phyloP scores from a whole-genome alignment of 2,797 vertebrate species.

The Pteropus rufus region DNA sequence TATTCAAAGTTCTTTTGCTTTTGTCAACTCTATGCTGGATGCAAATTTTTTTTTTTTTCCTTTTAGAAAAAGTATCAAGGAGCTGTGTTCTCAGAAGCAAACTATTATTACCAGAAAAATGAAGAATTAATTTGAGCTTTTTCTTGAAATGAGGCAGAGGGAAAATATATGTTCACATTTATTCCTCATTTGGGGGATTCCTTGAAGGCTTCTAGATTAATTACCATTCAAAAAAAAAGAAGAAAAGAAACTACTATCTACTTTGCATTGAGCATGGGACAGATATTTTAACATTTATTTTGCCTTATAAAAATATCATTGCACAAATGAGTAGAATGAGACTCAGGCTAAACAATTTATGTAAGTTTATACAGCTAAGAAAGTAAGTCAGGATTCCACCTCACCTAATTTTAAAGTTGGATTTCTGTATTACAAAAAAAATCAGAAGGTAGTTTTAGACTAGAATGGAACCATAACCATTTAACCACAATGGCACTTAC shows the following conservation, averaged over 20 bases:
- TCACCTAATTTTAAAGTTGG: not conserved
- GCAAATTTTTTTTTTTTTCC: not conserved
- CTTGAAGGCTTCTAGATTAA: not conserved
- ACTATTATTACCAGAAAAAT: not conserved
- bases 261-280: not conserved
- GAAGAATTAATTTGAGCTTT: slow-evolving; percentile 6
- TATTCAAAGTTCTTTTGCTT: not conserved
- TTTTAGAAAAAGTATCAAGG: not conserved
- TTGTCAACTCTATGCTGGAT: not conserved
- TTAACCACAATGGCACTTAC: not conserved
- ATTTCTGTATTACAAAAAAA: not conserved
- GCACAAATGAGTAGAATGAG: not conserved
- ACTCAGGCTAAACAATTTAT: not conserved
- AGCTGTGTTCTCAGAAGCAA: not conserved
- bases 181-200: not conserved
- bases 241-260: not conserved
- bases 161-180: not conserved
- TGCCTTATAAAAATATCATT: not conserved
- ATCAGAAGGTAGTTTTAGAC: not conserved
- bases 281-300: slow-evolving; percentile 32
- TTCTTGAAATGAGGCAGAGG: not conserved
- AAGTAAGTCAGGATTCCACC: not conserved
- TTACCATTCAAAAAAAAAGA: not conserved
- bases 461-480: not conserved
- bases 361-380: not conserved